Base-by-base conservation (phyloP, 2,888 invertebrate species). In the Mimas tiliae region DNA sequence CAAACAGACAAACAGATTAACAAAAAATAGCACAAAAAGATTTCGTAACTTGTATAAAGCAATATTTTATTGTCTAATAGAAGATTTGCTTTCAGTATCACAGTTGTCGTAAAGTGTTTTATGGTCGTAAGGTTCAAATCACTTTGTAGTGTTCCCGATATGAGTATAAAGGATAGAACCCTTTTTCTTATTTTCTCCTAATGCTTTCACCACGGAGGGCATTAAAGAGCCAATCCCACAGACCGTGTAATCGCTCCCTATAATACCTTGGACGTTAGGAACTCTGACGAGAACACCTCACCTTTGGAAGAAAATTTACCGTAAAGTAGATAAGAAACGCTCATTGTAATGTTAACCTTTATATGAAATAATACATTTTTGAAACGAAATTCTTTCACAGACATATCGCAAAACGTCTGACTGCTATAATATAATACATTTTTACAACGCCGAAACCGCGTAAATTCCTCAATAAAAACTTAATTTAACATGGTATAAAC, bases 401-500 rank as follows among this genome's bases (percentile, higher is more conserved):
- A 42, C 9, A 58, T 33, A 53, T 12, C n/a, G 33, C 53, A 48
- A 16, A 16, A 53, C 48, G 14, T 33, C 62, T 53, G 62, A 66
- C 52, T 53, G 62, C 52, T 53, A 58, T 63, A 68, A 16, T 33
- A 38, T 64, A 53, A 52, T 53, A 52, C 45, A 66, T 53, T 66
- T 66, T 68, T 64, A 66, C 14, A 47, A 66, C 62, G 53, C 78
- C 76, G 76, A 77, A 72, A 72, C 73, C 79, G 83, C 86, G 84
- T 89, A 90, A 87, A 88, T 85, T 81, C 77, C 75, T 79, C 79
- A 87, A 88, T 89, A 89, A 89, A 89, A 90, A 87, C 86, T 87
- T 89, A 89, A 89, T 90, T 89, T 86, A 83, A 84, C 85, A 85
- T 85, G 81, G 87, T 87, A 88, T 87, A 87, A 89, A 87, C 89